Conservation (phyloP, 2,888 invertebrate species). For the Lottia gigantea region DNA sequence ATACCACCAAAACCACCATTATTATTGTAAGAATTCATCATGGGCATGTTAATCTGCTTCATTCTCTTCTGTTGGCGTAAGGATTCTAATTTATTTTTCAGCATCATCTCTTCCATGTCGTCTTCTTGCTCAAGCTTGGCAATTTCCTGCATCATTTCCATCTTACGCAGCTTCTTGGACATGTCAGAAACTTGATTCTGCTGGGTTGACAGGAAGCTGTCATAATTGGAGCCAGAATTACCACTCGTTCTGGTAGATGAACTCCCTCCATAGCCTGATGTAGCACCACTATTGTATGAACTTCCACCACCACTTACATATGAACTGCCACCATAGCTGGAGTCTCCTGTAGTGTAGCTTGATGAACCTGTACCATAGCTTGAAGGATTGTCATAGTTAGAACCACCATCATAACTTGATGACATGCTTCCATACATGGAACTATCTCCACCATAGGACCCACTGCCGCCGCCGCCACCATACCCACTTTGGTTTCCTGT, state of each 20-base stretch:
- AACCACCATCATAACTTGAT: too few species aligned
- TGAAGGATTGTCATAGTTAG: too few species aligned
- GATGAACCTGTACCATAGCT: too few species aligned
- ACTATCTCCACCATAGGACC: neutral
- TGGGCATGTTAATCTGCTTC: neutral
- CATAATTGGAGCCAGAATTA: neutral
- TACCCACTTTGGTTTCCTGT: neutral
- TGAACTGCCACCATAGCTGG: neutral
- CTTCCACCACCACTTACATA: neutral
- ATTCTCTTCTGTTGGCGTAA: neutral
- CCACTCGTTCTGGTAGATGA: neutral
- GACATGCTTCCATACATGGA: neutral
- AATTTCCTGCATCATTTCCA: constrained; percentile 12
- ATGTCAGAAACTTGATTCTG: neutral
- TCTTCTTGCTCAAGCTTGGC: constrained; percentile 2
- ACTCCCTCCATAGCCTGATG: neutral
- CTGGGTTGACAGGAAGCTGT: constrained; percentile 3
- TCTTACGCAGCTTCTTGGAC: constrained; percentile 9
- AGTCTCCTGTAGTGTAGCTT: too few species aligned
- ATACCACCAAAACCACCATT: too few species aligned
- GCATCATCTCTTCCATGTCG: neutral
- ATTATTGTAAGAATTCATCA: too few species aligned
- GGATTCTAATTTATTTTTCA: neutral
- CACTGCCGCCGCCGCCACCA: neutral
- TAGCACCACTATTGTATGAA: neutral